Conservation (phyloP, 2,797 vertebrate genomes). For the Propithecus deckenii region DNA sequence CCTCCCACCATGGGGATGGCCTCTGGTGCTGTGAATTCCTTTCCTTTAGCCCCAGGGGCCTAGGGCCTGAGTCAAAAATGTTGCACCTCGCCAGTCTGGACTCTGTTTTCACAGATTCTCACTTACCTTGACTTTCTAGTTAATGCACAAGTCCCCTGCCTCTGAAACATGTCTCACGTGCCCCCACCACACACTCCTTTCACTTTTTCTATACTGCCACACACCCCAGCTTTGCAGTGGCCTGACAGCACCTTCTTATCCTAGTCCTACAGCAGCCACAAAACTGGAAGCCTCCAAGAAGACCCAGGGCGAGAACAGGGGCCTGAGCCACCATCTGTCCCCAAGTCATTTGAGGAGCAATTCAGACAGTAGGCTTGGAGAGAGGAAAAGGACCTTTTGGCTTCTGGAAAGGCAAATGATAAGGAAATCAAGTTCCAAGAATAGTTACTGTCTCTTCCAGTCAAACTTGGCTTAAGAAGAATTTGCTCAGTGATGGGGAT, state of each 20-base stretch:
- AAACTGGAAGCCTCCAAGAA: background rate
- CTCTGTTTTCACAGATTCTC: background rate
- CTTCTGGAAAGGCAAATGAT: background rate
- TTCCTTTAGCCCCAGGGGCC: background rate
- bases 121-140: background rate
- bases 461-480: background rate
- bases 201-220: background rate
- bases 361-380: background rate
- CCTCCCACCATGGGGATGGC: background rate
- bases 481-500: background rate
- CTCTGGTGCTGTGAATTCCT: background rate
- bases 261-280: background rate
- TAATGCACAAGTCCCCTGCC: no score
- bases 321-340: background rate
- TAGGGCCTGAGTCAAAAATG: background rate
- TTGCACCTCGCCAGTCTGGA: background rate
- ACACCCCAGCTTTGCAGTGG: background rate
- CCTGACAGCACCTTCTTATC: background rate
- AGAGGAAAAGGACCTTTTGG: background rate
- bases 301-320: background rate
- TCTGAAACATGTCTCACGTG: background rate
- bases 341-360: background rate
- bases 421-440: background rate
- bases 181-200: background rate
- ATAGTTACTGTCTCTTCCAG: background rate